A percentile compares a stretch with the other conserved stretches of the same genome.
phyloP scores from a whole-genome alignment of 2,888 invertebrate species.

The Choristoneura rosaceana region DNA sequence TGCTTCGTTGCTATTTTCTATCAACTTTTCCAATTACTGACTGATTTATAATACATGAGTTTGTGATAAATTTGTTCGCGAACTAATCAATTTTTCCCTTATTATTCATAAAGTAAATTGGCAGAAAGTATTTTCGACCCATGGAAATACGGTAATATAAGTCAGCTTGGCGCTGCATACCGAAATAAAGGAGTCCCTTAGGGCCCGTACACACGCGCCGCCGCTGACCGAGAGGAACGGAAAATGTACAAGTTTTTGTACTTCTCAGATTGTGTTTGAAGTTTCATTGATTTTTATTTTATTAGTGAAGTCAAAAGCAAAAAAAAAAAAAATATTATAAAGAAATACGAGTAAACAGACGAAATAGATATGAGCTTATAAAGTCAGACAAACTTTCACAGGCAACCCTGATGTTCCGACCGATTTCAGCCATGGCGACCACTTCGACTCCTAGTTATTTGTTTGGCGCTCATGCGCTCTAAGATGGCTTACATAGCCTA shows the following conservation, averaged over 20 bases:
- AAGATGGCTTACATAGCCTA: too few species aligned
- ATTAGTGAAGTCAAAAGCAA: neutral
- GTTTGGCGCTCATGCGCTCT: too few species aligned
- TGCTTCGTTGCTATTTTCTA: constrained; percentile 30
- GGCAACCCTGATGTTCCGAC: too few species aligned
- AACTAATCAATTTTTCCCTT: constrained; percentile 37
- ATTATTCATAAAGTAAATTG: constrained; percentile 41
- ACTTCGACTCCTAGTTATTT: too few species aligned
- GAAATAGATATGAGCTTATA: too few species aligned
- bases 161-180: constrained; percentile 34
- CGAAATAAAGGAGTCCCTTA: constrained; percentile 26
- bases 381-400: too few species aligned
- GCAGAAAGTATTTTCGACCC: constrained; percentile 38
- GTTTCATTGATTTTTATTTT: neutral
- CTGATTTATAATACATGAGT: constrained; percentile 42
- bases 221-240: neutral
- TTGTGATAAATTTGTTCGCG: constrained; percentile 39
- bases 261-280: neutral
- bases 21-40: constrained; percentile 40
- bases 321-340: too few species aligned
- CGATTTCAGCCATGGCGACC: too few species aligned
- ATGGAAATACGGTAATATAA: constrained; percentile 40
- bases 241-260: neutral
- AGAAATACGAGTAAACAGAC: too few species aligned
- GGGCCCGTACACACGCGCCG: constrained; percentile 22